Evolutionary conservation across 2,888 invertebrate genomes (phyloP).

Genomic region (Neuroscelio doddi): DNA sequence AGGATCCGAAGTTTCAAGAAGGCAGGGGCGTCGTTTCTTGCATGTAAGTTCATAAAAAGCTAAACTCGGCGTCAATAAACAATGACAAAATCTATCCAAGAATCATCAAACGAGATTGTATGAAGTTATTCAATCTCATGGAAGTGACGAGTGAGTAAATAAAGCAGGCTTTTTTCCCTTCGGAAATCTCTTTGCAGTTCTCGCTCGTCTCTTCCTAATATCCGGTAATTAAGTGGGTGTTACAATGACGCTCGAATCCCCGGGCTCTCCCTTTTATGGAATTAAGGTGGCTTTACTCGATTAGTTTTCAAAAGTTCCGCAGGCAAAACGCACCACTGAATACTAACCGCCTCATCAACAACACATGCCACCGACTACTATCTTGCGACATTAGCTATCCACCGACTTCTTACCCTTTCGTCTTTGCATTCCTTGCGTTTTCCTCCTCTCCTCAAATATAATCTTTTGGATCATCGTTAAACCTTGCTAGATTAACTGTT

Average conservation of each 20-base stretch:
- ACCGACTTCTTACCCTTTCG: slow-evolving; percentile 43
- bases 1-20: slow-evolving; percentile 79
- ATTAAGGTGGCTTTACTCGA: slow-evolving; percentile 69
- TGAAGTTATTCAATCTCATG: slow-evolving; percentile 35
- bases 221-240: slow-evolving; percentile 69
- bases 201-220: slow-evolving; percentile 61
- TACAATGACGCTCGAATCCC: slow-evolving; percentile 67
- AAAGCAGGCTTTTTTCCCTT: slow-evolving; percentile 25
- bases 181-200: slow-evolving; percentile 49
- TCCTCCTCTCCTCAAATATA: slow-evolving; percentile 54
- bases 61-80: too few relatives aligned
- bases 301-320: slow-evolving; percentile 70
- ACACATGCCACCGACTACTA: slow-evolving; percentile 68
- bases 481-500: too few relatives aligned
- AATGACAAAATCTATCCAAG: too few relatives aligned
- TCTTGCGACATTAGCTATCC: slow-evolving; percentile 58
- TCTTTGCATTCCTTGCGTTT: slow-evolving; percentile 35
- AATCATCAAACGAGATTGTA: background rate
- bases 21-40: slow-evolving; percentile 81
- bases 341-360: slow-evolving; percentile 72
- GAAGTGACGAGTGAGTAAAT: slow-evolving; percentile 31
- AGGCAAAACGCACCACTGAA: slow-evolving; percentile 67
- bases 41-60: slow-evolving; percentile 79
- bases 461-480: slow-evolving; percentile 65
- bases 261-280: slow-evolving; percentile 66